phyloP scores from a whole-genome alignment of 2,113 vertebrate genomes.

The Dolichotis patagonum region DNA sequence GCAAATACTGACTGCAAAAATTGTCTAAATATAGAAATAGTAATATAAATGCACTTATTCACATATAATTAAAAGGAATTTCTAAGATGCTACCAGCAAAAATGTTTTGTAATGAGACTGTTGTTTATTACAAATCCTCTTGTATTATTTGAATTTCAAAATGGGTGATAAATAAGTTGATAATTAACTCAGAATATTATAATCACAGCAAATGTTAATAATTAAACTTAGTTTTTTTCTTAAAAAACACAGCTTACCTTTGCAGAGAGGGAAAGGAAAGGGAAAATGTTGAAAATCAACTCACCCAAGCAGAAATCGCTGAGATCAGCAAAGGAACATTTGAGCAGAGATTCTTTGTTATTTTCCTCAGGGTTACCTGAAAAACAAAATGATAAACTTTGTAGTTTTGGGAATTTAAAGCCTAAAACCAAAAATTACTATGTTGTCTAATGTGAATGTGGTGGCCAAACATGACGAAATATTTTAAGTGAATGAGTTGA shows the following conservation, averaged over 20 bases:
- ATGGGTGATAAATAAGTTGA: not conserved
- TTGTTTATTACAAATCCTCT: not conserved
- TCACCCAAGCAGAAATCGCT: conserved; percentile 87
- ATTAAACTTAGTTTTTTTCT: not conserved
- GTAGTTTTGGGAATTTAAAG: not conserved
- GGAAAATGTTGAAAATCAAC: conserved; percentile 64
- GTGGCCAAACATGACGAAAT: not conserved
- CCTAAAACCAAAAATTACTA: not conserved
- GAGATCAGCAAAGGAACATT: conserved; percentile 86
- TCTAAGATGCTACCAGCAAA: not conserved
- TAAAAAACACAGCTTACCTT: not conserved
- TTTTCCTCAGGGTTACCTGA: conserved; percentile 85
- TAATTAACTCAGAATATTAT: not conserved
- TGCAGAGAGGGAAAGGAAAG: not conserved
- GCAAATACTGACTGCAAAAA: not conserved
- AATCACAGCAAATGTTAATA: not conserved
- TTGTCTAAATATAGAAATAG: not conserved
- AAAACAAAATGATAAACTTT: not conserved
- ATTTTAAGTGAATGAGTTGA: not conserved
- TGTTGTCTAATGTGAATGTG: not conserved
- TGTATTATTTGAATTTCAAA: not conserved
- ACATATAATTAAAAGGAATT: not conserved
- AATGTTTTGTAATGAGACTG: not conserved
- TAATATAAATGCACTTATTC: not conserved
- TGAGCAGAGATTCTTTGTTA: conserved; percentile 84